Evolutionary conservation across 2,888 invertebrate species (phyloP), one percentile per base, ranked within the genome.

Genomic region (Patella ulyssiponensis): DNA sequence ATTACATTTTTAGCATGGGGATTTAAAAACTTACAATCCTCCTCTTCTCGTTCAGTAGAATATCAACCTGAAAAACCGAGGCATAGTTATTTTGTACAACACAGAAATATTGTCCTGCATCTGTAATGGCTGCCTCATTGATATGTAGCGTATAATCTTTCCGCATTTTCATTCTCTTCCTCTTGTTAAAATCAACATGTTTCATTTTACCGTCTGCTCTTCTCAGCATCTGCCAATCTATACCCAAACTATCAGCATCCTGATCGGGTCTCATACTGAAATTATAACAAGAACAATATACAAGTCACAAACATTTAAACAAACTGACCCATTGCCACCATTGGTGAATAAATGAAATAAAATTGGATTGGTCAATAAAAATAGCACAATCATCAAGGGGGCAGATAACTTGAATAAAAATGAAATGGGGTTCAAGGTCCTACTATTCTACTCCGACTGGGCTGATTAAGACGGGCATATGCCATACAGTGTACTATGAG

Each of bases 101-200:
- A 78, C 89, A 89, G 71, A 84, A 86, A 78, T 87, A 89, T 76
- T 88, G 87, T 14, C 88, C 89, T 5, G 85, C 82, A 69, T 87
- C 87, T 12, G 71, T 70, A 9, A 88, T 73, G 69, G 84, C 85
- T 9, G 81, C 76, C 1, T 69, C 71, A 17, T 77, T 75, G 27
- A 86, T 84, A 15, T 81, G 71, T 54, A 87, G 75, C 1, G 84
- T 76, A 74, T 82, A 79, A 44, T 83, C 82, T 14, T 77, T 71
- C 15, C 77, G 77, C 4, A 86, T 75, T 14, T 82, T 76, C 27
- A 84, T 70, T 69, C 80, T 77, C 20, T 77, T 69, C 23, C n/a
- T 14, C n/a, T 44, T 54, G 2, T 44, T n/a, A 2, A 53, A n/a
- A 44, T 44, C 51, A 14, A 86, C 77, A 12, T 78, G 77, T 5